Conservation (phyloP, 2,797 vertebrate species). For the Lepus oiostolus region DNA sequence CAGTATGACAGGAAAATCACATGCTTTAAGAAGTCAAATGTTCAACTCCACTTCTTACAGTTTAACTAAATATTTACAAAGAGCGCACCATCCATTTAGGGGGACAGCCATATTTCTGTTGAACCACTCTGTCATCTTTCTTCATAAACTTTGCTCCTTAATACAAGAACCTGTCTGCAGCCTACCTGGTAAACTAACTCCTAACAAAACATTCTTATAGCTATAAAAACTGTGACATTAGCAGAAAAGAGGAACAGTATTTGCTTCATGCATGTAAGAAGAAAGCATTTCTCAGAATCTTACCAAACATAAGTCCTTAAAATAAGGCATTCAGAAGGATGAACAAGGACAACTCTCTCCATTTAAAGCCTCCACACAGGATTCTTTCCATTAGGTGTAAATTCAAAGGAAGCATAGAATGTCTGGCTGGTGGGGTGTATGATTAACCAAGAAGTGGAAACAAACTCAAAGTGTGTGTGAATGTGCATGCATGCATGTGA, state of each 20-base stretch:
- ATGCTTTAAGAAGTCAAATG: neutral
- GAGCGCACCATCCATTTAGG: neutral
- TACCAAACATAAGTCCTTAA: neutral
- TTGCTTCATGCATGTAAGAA: neutral
- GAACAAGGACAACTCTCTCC: neutral
- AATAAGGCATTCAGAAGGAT: neutral
- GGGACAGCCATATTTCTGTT: neutral
- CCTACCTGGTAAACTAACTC: neutral
- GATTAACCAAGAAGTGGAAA: neutral
- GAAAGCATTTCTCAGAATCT: neutral
- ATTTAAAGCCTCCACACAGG: neutral
- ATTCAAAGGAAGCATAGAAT: neutral
- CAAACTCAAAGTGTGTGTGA: neutral
- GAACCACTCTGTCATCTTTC: neutral
- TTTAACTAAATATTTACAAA: neutral
- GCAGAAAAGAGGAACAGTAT: neutral
- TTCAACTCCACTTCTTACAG: neutral
- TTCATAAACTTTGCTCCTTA: neutral
- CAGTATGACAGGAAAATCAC: neutral
- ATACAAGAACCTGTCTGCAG: neutral
- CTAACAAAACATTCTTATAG: neutral
- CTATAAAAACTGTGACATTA: neutral
- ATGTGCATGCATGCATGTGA: accelerated
- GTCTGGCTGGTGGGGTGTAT: neutral
- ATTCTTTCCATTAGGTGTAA: neutral